Evolutionary conservation across 2,797 vertebrate species (phyloP), one percentile per base, ranked within the genome.

Genomic region (Coilia nasus): DNA sequence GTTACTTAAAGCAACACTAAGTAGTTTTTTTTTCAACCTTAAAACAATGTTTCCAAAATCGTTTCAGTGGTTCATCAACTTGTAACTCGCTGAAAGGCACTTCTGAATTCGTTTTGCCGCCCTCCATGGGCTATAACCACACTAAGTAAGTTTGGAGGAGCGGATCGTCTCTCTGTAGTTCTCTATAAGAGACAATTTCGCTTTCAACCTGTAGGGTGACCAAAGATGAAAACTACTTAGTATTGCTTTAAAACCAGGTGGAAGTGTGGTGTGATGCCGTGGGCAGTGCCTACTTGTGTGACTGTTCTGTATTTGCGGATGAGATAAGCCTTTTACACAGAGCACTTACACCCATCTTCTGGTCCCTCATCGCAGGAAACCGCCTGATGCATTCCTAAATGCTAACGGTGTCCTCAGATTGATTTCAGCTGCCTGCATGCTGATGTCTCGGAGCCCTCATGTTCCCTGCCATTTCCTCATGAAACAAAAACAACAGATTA

Each of bases 351-450:
- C 71, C 84, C 81, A 56, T 83, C 64, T 62, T 60, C 78, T 86
- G 62, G 59, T 78, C 71, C 19, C 71, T 78, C 35, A 44, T 78
- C 7, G 71, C 19, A 44, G 71, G 75, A 86, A 35, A 67, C 83
- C 84, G 84, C 75, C 82, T 87, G 83, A 78, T 84, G 62, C 87
- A 88, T 89, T 90, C 88, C 85, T 83, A 80, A 87, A 83, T 85
- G 62, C 83, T 88, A 82, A 90, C 84, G 17, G 35, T 71, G 81
- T 87, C 84, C 81, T 78, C 82, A 85, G 56, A 56, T 87, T 85
- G 81, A 87, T 86, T 87, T 87, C 57, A 35, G 56, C 84, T 15
- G 35, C 86, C 83, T 83, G 54, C 75, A 83, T 82, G 23, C 23
- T 47, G 83, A 56, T 83, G 10, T 82, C 86, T 44, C 84, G 81